These are phyloP conservation scores for Strigamia crassipes DNA, from an alignment of 2,888 invertebrate genomes.

Conservation along the genomic window DNA sequence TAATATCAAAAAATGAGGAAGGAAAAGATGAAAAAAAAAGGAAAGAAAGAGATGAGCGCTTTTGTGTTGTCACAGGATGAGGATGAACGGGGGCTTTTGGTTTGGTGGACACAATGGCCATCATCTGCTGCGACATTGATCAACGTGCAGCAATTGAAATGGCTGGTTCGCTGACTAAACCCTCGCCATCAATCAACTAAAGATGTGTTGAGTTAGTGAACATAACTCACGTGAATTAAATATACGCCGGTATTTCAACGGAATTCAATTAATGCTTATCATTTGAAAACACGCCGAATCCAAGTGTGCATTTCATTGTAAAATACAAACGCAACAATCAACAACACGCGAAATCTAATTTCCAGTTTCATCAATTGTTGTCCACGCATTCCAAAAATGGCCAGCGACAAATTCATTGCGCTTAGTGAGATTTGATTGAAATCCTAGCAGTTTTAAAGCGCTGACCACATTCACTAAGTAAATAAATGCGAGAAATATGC, in stretches of 20 bases:
- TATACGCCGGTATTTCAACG: background rate
- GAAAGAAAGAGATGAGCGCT: background rate
- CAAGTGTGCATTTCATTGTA: background rate
- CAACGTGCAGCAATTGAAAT: constrained; percentile 32
- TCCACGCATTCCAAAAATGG: too few relatives aligned
- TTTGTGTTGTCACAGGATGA: constrained; percentile 28
- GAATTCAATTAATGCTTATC: constrained; percentile 11
- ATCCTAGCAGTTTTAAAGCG: background rate
- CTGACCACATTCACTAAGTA: too few relatives aligned
- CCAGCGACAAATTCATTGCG: too few relatives aligned
- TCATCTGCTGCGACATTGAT: constrained; percentile 37
- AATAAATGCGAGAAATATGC: background rate
- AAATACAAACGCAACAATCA: background rate
- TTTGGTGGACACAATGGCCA: constrained; percentile 32
- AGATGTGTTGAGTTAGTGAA: constrained; percentile 26
- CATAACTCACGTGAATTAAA: background rate
- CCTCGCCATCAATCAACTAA: constrained; percentile 29
- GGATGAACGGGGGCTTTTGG: constrained; percentile 22
- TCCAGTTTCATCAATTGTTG: too few relatives aligned
- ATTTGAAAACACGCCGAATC: background rate
- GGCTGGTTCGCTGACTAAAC: constrained; percentile 14
- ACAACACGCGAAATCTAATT: too few relatives aligned
- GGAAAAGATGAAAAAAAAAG: background rate
- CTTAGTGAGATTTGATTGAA: too few relatives aligned
- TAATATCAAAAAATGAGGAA: background rate